Percentiles rank a stretch among this genome's conserved stretches.
phyloP scores from a whole-genome alignment of 2,113 vertebrate genomes.

The Cynoglossus semilaevis region DNA sequence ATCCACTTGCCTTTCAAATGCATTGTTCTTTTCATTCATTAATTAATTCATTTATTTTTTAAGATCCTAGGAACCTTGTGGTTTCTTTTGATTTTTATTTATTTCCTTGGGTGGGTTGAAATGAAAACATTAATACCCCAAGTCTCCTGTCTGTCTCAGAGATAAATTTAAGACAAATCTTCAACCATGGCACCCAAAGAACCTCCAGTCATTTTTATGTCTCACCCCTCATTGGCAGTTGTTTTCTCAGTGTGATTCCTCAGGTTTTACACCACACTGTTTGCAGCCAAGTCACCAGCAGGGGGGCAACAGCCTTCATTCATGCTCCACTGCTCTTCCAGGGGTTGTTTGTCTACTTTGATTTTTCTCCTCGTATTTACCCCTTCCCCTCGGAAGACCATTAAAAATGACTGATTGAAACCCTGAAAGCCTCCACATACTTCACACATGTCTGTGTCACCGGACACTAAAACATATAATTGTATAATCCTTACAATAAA shows the following conservation, averaged over 20 bases:
- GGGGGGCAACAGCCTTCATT: conserved; percentile 56
- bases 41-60: not conserved
- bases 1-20: not conserved
- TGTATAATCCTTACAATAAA: conserved; percentile 2
- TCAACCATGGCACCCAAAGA: too few species aligned
- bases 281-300: conserved; percentile 48
- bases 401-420: conserved; percentile 3
- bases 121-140: too few species aligned
- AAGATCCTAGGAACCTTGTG: too few species aligned
- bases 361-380: not conserved
- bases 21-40: conserved; percentile 1
- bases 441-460: conserved; percentile 2
- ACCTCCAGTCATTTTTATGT: not conserved
- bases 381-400: not conserved
- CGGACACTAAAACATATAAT: too few species aligned
- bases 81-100: too few species aligned
- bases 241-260: conserved; percentile 58
- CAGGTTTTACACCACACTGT: conserved; percentile 48
- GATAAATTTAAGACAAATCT: too few species aligned
- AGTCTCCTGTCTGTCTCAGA: too few species aligned
- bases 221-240: conserved; percentile 44
- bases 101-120: too few species aligned
- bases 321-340: conserved; percentile 47
- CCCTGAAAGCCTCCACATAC: not conserved
- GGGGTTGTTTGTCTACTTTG: not conserved